Evolutionary conservation across 2,113 vertebrate species (phyloP), one percentile per base, ranked within the genome.

Genomic region (Kryptolebias marmoratus): DNA sequence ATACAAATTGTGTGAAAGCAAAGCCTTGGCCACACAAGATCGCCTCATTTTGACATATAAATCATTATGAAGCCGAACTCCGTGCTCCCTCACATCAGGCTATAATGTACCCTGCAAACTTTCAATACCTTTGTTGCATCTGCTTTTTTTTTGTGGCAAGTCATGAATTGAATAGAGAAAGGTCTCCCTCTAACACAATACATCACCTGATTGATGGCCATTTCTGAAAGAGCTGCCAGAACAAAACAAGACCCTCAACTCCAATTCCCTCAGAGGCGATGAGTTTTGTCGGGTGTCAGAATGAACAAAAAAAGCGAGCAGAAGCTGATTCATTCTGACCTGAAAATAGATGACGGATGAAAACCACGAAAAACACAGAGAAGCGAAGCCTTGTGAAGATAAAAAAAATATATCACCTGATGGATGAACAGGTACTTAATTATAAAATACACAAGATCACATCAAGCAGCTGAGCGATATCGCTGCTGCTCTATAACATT

Each of bases 241-340:
- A 93, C 90, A 93, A 90, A 94, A 92, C 90, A 92, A 90, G 88
- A 88, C 77, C 89, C 89, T 89, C 91, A 75, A 80, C 90, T 94
- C 86, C 92, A 94, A 93, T 94, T 92, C 91, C 90, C 91, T 87
- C 31, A 60, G 88, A 92, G 92, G 86, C 91, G 81, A 94, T 94
- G 90, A 91, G 92, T 93, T 94, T 91, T 92, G 89, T 90, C 88
- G 86, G 85, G 86, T 92, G 90, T 93, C 92, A 91, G 81, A 91
- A 91, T 81, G 87, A 89, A 91, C 83, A 84, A 87, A 87, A 83
- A 89, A 85, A 78, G 76, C 52, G 69, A 75, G 60, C 72, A 87
- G 87, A 87, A 47, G 78, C 80, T 85, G 85, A 88, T 91, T 92
- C 84, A 89, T 88, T 90, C 73, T 72, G 79, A 80, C 81, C 88